Base-by-base conservation (phyloP, 1,140 invertebrate genomes). In the Octopus sinensis region DNA sequence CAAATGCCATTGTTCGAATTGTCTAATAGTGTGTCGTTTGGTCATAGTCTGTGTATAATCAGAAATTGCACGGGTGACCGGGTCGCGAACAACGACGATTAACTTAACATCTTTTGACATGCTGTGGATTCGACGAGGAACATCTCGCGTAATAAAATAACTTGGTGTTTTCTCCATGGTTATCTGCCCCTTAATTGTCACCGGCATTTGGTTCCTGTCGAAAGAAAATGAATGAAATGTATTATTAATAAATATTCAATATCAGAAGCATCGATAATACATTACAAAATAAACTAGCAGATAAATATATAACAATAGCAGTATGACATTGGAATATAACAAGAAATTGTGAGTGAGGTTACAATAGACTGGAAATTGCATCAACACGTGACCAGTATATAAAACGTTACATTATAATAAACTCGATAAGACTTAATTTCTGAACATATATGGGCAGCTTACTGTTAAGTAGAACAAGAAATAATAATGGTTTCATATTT, bases 11-110 rank as follows among this genome's bases (percentile, higher is more conserved):
- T 43, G 30, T 43, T 43, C 30, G 30, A 43, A 43, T 43, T 43
- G 30, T 3, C 30, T 1, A 0, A 43, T 43, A 43, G 30, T 43
- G 30, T 43, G 30, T 43, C 30, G 30, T 43, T 43, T 43, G 30
- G 30, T 43, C 30, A 43, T 43, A 43, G 30, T 43, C 30, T 97
- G 96, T 0, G 95, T 94, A 84, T 96, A 97, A 89, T 97, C 96
- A n/a, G 95, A 96, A 52, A 97, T 95, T 17, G 96, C 95, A 79
- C 96, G 91, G 0, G 95, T 96, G 9, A 97, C 95, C 2, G 96
- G 96, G 90, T 97, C 95, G 10, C 96, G 91, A 0, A 97, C 95
- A 9, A 97, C 95, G 4, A 96, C 93, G 51, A 97, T 91, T 23
- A 97, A 90, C 89, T 95, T 96, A 75, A 95, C 95, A 13, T 93